phyloP scores from a whole-genome alignment of 2,797 vertebrate genomes.

The Spinus olivaceus region DNA sequence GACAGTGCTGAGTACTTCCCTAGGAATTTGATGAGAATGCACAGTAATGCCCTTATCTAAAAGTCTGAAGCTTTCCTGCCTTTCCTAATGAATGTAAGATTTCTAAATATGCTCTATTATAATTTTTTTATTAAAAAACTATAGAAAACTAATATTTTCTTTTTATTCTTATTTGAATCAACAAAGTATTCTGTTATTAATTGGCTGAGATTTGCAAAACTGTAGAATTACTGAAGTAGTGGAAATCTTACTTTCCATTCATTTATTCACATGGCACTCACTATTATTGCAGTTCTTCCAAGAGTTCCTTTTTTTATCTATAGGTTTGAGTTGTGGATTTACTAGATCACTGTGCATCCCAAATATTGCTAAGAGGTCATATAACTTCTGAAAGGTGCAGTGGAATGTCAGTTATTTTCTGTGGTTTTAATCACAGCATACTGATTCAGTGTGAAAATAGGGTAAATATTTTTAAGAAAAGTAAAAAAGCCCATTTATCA shows the following conservation, averaged over 20 bases:
- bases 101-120: neutral
- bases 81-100: neutral
- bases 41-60: neutral
- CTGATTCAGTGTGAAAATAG: neutral
- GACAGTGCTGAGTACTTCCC: neutral
- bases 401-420: neutral
- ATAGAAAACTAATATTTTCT: neutral
- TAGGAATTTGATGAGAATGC: constrained; percentile 18
- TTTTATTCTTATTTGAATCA: neutral
- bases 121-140: neutral
- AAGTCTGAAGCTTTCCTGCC: neutral
- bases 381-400: neutral
- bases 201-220: neutral
- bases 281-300: neutral
- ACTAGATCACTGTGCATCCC: neutral
- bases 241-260: neutral
- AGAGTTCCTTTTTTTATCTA: neutral
- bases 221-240: neutral
- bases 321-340: neutral
- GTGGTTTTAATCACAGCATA: neutral
- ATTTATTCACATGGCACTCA: neutral
- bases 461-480: neutral
- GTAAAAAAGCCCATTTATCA: neutral
- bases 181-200: neutral
- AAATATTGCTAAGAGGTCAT: neutral